A percentile compares a stretch with the other conserved stretches of the same genome.
phyloP scores from a whole-genome alignment of 2,888 invertebrate species.

The Mechanitis mazaeus region DNA sequence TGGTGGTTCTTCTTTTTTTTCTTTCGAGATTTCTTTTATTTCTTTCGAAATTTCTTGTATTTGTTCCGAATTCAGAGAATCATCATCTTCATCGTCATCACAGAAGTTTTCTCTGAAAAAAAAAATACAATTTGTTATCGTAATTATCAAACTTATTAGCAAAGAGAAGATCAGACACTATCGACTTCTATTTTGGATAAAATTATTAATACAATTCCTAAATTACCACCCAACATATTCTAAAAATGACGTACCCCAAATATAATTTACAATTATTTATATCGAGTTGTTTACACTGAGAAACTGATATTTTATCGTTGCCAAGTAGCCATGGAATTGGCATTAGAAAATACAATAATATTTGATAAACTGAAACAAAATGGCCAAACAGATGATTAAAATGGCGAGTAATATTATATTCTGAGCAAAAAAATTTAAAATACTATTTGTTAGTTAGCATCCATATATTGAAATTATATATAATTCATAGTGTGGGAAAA shows the following conservation, averaged over 20 bases:
- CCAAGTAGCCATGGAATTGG: slow-evolving; percentile 51
- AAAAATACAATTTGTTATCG: slow-evolving; percentile 1
- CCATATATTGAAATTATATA: too few relatives aligned
- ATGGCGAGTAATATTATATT: slow-evolving; percentile 24
- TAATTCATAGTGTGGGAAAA: too few relatives aligned
- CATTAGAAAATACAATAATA: slow-evolving; percentile 31
- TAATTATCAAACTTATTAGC: background rate
- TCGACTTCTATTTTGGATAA: too few relatives aligned
- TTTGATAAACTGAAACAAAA: slow-evolving; percentile 18
- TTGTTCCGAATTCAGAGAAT: too few relatives aligned
- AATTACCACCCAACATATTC: too few relatives aligned
- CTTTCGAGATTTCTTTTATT: too few relatives aligned
- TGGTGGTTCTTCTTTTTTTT: background rate
- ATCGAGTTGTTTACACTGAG: slow-evolving; percentile 32
- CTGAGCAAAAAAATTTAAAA: slow-evolving; percentile 17
- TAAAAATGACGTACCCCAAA: too few relatives aligned
- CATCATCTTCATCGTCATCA: slow-evolving; percentile 8
- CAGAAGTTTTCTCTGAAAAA: slow-evolving; percentile 25
- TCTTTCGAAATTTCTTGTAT: too few relatives aligned
- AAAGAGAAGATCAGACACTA: too few relatives aligned
- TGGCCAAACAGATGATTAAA: slow-evolving; percentile 26
- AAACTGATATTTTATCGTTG: slow-evolving; percentile 41
- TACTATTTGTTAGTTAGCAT: too few relatives aligned
- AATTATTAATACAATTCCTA: too few relatives aligned
- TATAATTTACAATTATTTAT: background rate